phyloP scores from a whole-genome alignment of 2,797 vertebrate species.

The Centropyge bicolor region DNA sequence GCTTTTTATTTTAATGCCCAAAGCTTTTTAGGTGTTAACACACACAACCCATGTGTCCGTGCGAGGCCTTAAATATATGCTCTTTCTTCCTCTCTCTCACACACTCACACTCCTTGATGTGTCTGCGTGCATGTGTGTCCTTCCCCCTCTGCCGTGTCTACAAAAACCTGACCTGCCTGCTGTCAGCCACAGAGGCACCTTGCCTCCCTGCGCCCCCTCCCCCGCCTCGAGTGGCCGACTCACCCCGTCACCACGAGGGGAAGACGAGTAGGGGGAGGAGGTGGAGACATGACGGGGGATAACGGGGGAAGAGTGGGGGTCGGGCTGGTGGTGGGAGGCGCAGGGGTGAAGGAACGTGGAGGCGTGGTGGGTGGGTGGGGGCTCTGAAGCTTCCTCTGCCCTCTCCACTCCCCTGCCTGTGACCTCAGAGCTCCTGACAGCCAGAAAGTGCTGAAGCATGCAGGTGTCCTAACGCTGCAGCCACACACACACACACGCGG shows the following conservation, averaged over 20 bases:
- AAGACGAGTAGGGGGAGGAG: conserved; percentile 15
- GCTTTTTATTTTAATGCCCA: not conserved
- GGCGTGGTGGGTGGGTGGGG: conserved; percentile 51
- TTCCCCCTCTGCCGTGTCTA: conserved; percentile 58
- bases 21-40: conserved; percentile 3
- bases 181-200: conserved; percentile 75
- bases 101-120: conserved; percentile 37
- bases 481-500: conserved; percentile 62
- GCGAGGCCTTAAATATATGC: not conserved
- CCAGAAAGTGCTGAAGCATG: conserved; percentile 82
- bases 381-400: conserved; percentile 72
- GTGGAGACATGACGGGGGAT: conserved; percentile 46
- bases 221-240: conserved; percentile 53
- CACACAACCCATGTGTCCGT: not conserved
- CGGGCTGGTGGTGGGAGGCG: conserved; percentile 19
- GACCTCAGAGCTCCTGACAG: conserved; percentile 80
- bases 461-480: conserved; percentile 75
- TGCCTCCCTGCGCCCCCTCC: conserved; percentile 33
- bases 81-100: not conserved
- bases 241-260: conserved; percentile 62
- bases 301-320: conserved; percentile 19
- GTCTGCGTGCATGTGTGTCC: conserved; percentile 51
- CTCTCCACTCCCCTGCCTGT: conserved; percentile 67
- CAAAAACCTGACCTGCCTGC: conserved; percentile 73
- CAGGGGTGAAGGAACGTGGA: conserved; percentile 8